phyloP scores from a whole-genome alignment of 2,888 invertebrate genomes.

The Melieria crassipennis region DNA sequence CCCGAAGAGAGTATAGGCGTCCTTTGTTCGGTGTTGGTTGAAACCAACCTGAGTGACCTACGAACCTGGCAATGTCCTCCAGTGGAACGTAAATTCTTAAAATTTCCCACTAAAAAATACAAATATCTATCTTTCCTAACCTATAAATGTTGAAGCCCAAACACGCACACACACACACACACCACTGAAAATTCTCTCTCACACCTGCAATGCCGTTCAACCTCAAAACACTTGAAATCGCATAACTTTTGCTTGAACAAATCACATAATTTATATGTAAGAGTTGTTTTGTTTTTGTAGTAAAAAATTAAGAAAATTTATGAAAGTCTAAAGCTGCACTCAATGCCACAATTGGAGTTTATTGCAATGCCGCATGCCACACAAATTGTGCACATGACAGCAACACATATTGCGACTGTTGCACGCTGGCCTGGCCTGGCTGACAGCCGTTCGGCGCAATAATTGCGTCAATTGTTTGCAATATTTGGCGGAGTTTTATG shows the following conservation, averaged over 20 bases:
- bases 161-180: no score
- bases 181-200: no score
- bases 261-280: background rate
- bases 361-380: background rate
- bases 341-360: conserved; percentile 55
- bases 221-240: no score
- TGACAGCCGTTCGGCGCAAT: conserved; percentile 37
- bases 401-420: conserved; percentile 7
- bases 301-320: conserved; percentile 48
- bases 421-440: background rate
- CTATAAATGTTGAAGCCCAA: no score
- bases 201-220: no score
- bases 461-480: conserved; percentile 44
- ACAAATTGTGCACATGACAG: background rate
- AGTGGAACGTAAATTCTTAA: no score
- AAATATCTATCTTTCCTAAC: no score
- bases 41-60: no score
- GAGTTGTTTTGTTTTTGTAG: background rate
- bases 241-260: background rate
- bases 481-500: conserved; percentile 10
- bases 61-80: no score
- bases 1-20: no score
- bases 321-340: conserved; percentile 56
- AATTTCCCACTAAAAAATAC: no score
- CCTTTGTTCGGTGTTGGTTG: no score